These are phyloP conservation scores for Carabus problematicus DNA, from an alignment of 2,888 invertebrate species.

Conservation along the genomic window DNA sequence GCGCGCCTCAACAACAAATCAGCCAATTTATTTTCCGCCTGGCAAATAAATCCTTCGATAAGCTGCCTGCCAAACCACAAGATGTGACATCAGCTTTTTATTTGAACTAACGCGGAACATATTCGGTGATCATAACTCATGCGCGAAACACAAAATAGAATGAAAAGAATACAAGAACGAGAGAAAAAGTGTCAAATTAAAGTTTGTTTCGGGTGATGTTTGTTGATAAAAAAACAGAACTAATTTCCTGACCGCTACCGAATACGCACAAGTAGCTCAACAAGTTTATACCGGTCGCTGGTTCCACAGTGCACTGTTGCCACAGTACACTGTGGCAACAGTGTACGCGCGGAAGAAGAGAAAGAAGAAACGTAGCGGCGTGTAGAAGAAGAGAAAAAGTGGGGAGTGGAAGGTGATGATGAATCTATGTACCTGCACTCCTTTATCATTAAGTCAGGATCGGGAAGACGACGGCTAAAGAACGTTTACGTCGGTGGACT, in stretches of 20 bases:
- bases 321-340: conserved; percentile 9
- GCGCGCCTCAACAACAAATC: too few species aligned
- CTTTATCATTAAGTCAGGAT: conserved; percentile 16
- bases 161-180: background rate
- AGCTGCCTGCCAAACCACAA: too few species aligned
- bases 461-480: background rate
- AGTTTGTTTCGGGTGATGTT: conserved; percentile 2
- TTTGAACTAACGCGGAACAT: too few species aligned
- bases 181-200: conserved; percentile 4
- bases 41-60: too few species aligned
- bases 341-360: background rate
- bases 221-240: background rate
- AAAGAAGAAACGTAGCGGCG: background rate
- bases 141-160: background rate
- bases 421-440: conserved; percentile 11
- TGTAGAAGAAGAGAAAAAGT: background rate
- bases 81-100: too few species aligned
- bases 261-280: conserved; percentile 8
- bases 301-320: background rate
- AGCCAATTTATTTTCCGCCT: conserved; percentile 3
- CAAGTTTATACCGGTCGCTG: background rate
- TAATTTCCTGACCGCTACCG: conserved; percentile 14
- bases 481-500: background rate
- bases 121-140: too few species aligned
- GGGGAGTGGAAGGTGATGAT: background rate